Evolutionary conservation across 2,888 invertebrate genomes (phyloP).

Genomic region (Gerosis bhagava): DNA sequence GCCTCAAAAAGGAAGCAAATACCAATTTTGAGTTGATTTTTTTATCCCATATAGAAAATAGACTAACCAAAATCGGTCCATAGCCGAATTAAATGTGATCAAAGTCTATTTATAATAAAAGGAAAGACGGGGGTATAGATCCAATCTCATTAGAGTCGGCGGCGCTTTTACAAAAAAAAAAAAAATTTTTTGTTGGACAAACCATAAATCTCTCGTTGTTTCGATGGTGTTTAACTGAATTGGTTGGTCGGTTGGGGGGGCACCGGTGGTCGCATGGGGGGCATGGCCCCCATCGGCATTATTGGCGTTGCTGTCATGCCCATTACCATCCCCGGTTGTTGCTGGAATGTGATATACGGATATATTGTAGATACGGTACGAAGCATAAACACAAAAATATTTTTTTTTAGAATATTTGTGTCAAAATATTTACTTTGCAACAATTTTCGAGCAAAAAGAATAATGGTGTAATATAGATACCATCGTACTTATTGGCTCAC

Average conservation of each 20-base stretch:
- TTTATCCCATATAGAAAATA: too few species aligned
- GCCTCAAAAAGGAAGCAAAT: too few species aligned
- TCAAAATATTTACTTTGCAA: too few species aligned
- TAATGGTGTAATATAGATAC: too few species aligned
- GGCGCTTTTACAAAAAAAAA: not conserved
- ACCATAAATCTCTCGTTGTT: conserved; percentile 33
- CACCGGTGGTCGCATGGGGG: conserved; percentile 66
- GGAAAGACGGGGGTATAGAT: too few species aligned
- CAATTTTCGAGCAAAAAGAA: too few species aligned
- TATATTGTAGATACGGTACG: not conserved
- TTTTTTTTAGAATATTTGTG: not conserved
- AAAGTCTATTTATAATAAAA: too few species aligned
- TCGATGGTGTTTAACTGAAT: conserved; percentile 62
- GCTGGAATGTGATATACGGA: conserved; percentile 48
- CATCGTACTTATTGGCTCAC: too few species aligned
- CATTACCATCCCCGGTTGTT: conserved; percentile 78
- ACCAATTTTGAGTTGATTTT: too few species aligned
- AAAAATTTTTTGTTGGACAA: too few species aligned
- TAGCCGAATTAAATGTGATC: too few species aligned
- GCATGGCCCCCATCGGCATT: conserved; percentile 60
- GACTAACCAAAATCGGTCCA: too few species aligned
- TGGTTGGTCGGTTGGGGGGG: conserved; percentile 70
- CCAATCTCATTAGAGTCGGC: conserved; percentile 24
- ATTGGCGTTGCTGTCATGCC: conserved; percentile 64
- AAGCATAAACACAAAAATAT: not conserved